Evolutionary conservation across 1,140 invertebrate genomes (phyloP).

Genomic region (Apis mellifera): DNA sequence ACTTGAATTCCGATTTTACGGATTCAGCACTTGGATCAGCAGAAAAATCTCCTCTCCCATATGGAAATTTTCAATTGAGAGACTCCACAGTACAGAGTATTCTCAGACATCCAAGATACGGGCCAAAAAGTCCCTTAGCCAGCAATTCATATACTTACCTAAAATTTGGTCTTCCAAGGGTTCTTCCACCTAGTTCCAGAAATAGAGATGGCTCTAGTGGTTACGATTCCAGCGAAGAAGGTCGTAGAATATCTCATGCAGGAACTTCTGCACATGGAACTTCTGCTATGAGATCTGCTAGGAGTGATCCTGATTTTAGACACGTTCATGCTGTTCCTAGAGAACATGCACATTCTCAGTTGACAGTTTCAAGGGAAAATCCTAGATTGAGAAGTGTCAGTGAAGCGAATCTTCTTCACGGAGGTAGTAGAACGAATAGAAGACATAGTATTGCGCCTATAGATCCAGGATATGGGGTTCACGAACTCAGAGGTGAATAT

Average conservation of each 20-base stretch:
- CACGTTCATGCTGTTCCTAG: conserved; percentile 80
- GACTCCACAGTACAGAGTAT: conserved; percentile 97
- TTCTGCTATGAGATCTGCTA: conserved; percentile 75
- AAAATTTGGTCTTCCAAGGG: conserved; percentile 95
- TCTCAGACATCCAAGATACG: conserved; percentile 93
- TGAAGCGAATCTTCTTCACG: conserved; percentile 88
- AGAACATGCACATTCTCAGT: conserved; percentile 78
- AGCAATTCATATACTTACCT: conserved; percentile 96
- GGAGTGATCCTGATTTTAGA: conserved; percentile 91
- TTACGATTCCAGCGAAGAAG: conserved; percentile 91
- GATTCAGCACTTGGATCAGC: conserved; percentile 95
- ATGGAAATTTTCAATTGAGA: conserved; percentile 95
- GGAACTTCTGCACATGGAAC: conserved; percentile 53
- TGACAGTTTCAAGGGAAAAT: conserved; percentile 78
- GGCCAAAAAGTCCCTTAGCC: conserved; percentile 90
- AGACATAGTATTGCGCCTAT: conserved; percentile 84
- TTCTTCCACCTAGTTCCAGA: conserved; percentile 87
- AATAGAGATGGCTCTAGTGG: conserved; percentile 88
- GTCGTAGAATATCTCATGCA: conserved; percentile 74
- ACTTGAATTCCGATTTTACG: conserved; percentile 96
- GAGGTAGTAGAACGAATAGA: conserved; percentile 79
- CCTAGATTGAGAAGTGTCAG: conserved; percentile 85
- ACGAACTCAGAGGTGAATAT: conserved; percentile 23
- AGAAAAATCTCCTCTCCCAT: conserved; percentile 94
- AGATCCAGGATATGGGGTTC: conserved; percentile 82